Evolutionary conservation across 2,113 vertebrate species (phyloP).

Genomic region (Ammodramus savannarum): DNA sequence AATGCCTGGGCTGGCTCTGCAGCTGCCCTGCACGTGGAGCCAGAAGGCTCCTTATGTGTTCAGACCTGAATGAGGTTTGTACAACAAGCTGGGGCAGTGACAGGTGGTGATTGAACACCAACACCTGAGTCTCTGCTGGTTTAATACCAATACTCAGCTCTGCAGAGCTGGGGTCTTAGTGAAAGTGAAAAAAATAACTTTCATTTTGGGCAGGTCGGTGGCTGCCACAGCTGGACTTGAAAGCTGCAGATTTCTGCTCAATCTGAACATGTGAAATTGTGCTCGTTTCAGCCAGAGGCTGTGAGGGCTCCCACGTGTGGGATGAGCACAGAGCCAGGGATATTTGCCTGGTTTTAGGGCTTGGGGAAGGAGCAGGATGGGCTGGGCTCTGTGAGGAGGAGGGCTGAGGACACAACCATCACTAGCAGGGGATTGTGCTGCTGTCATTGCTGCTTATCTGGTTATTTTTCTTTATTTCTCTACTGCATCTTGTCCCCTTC

Average conservation of each 20-base stretch:
- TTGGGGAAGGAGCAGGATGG: background rate
- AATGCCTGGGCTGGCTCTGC: background rate
- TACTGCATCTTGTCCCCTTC: fast-evolving
- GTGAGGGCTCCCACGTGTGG: fast-evolving
- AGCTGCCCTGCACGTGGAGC: background rate
- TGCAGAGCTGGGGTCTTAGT: background rate
- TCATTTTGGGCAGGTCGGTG: fast-evolving
- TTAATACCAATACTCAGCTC: background rate
- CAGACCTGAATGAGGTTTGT: background rate
- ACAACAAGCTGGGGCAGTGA: background rate
- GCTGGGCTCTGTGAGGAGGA: background rate
- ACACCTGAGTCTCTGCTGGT: background rate
- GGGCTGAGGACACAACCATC: fast-evolving
- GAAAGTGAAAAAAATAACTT: background rate
- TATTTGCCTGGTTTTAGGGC: background rate
- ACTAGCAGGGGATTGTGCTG: background rate
- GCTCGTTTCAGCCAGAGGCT: background rate
- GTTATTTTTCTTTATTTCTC: background rate
- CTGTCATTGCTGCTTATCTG: background rate
- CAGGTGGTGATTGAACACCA: background rate
- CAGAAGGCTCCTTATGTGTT: background rate
- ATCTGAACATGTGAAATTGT: background rate
- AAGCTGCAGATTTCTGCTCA: background rate
- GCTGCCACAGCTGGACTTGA: background rate
- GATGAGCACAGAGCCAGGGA: background rate